Evolutionary conservation across 2,113 vertebrate species (phyloP).

Genomic region (Butastur rufipennis): DNA sequence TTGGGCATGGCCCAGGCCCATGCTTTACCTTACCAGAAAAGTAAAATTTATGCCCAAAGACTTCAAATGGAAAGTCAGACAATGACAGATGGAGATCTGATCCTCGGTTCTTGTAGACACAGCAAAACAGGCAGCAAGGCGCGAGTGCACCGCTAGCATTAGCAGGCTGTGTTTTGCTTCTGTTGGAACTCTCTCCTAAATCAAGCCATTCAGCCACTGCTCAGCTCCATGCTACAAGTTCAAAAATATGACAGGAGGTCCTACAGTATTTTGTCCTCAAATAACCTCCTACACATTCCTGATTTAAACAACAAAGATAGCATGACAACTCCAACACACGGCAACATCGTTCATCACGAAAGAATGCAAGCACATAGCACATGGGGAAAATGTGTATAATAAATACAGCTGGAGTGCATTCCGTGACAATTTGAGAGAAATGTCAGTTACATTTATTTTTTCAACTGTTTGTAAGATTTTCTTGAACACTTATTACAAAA

Average conservation of each 20-base stretch:
- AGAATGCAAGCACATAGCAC: conserved; percentile 35
- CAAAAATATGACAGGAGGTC: neutral
- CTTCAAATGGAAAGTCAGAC: neutral
- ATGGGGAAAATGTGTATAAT: neutral
- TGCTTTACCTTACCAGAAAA: neutral
- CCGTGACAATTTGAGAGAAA: neutral
- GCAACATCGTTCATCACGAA: neutral
- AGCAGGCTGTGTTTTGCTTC: neutral
- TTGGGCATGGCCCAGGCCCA: neutral
- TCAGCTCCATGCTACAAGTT: neutral
- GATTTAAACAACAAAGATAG: neutral
- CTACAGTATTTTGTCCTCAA: conserved; percentile 7
- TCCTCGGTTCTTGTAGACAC: neutral
- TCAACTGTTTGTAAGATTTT: conserved; percentile 1
- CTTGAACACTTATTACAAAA: neutral
- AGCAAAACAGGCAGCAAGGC: neutral
- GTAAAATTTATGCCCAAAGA: neutral
- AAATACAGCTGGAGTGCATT: conserved; percentile 29
- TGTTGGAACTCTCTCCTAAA: neutral
- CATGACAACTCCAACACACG: neutral
- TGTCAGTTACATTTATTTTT: conserved; percentile 34
- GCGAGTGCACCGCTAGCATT: neutral
- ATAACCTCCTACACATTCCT: conserved; percentile 16
- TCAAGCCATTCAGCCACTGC: neutral
- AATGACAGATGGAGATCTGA: neutral